phyloP scores from a whole-genome alignment of 2,888 invertebrate species.

The Geophilus truncorum region DNA sequence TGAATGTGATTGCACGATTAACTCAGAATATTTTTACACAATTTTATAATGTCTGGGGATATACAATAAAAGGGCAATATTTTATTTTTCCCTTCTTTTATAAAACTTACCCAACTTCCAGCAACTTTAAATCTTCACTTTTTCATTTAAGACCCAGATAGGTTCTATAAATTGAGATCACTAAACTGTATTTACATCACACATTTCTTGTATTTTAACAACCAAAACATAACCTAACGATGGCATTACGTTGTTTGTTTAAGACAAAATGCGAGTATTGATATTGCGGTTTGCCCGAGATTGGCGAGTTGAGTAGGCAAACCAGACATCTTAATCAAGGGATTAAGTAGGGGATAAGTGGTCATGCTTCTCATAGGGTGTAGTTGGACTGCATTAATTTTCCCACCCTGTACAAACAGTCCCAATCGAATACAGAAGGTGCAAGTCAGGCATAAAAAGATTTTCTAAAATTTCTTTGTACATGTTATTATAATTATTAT shows the following conservation, averaged over 20 bases:
- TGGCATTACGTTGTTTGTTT: neutral
- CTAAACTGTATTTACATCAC: too few species aligned
- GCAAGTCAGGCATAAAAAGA: neutral
- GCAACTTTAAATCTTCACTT: neutral
- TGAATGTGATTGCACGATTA: too few species aligned
- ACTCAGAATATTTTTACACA: too few species aligned
- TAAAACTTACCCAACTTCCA: too few species aligned
- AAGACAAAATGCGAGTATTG: neutral
- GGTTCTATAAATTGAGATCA: neutral
- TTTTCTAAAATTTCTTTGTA: neutral
- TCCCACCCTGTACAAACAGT: constrained; percentile 3
- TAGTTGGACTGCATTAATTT: constrained; percentile 5
- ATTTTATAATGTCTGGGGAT: too few species aligned
- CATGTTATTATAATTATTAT: too few species aligned
- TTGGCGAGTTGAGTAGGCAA: neutral
- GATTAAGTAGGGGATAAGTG: constrained; percentile 19
- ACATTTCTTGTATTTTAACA: too few species aligned
- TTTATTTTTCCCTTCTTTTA: neutral
- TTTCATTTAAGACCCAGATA: neutral
- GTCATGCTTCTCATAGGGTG: constrained; percentile 13
- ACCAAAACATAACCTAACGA: neutral
- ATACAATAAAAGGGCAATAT: too few species aligned
- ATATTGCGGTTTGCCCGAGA: neutral
- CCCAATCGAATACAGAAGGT: neutral
- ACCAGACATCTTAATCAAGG: constrained; percentile 27